phyloP scores from a whole-genome alignment of 2,797 vertebrate species.

The Enteromius radiatus region DNA sequence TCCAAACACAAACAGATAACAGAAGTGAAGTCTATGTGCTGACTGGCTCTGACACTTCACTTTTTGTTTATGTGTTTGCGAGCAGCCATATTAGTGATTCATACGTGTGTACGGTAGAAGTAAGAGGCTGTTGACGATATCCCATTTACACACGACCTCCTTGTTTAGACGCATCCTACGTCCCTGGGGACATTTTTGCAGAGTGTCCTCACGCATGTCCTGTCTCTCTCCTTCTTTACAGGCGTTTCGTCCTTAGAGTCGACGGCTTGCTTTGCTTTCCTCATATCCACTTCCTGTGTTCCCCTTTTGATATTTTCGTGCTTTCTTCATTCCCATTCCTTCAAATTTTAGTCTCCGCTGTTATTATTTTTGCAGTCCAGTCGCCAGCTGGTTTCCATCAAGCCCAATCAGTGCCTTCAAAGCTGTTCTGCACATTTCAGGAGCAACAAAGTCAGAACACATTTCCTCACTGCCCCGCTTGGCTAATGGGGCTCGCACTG shows the following conservation, averaged over 20 bases:
- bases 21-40: conserved; percentile 47
- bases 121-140: conserved; percentile 42
- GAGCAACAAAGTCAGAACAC: conserved; percentile 64
- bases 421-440: conserved; percentile 65
- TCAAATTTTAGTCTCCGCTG: conserved; percentile 60
- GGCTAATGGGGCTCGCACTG: conserved; percentile 62
- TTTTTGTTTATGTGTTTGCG: conserved; percentile 35
- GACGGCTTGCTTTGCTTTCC: not conserved
- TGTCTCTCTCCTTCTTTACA: conserved; percentile 10
- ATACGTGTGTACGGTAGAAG: conserved; percentile 19
- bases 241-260: not conserved
- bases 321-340: conserved; percentile 49
- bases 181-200: conserved; percentile 22
- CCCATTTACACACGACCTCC: conserved; percentile 41
- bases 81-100: conserved; percentile 31
- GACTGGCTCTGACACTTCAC: conserved; percentile 36
- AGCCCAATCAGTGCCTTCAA: conserved; percentile 63
- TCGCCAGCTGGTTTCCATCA: conserved; percentile 68
- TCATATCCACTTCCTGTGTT: conserved; percentile 43
- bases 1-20: conserved; percentile 64
- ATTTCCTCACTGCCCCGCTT: conserved; percentile 61
- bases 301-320: conserved; percentile 49
- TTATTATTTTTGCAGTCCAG: conserved; percentile 65
- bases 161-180: conserved; percentile 35
- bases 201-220: conserved; percentile 55